Conservation (phyloP, 2,113 vertebrate species). For the Callaeas wilsoni region DNA sequence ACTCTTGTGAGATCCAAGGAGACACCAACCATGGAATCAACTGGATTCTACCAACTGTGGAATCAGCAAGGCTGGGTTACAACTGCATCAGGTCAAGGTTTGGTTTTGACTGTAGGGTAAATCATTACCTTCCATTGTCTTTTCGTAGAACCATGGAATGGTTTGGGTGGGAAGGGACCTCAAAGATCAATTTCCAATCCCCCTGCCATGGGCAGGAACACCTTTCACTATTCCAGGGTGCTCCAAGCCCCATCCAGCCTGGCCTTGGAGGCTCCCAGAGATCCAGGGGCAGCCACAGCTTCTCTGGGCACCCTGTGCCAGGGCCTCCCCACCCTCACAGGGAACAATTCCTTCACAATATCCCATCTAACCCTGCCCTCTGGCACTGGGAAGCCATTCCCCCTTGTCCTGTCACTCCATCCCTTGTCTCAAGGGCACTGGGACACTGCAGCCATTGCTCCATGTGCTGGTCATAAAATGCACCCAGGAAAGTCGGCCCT, state of each 20-base stretch:
- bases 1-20: background rate
- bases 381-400: background rate
- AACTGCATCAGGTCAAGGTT: background rate
- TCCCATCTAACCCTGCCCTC: rapidly evolving
- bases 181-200: background rate
- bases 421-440: background rate
- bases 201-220: background rate
- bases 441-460: background rate
- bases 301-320: background rate
- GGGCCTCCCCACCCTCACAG: rapidly evolving
- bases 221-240: rapidly evolving
- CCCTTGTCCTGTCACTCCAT: background rate
- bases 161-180: background rate
- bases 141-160: background rate
- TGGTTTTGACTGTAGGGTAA: background rate
- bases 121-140: background rate
- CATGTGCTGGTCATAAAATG: background rate
- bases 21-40: rapidly evolving
- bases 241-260: rapidly evolving
- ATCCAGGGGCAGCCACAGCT: background rate
- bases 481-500: background rate
- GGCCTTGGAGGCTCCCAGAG: background rate
- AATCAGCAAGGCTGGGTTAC: background rate
- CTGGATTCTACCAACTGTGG: background rate
- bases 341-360: rapidly evolving